Evolutionary conservation across 2,888 invertebrate genomes (phyloP).

Genomic region (Odontocerum albicorne): DNA sequence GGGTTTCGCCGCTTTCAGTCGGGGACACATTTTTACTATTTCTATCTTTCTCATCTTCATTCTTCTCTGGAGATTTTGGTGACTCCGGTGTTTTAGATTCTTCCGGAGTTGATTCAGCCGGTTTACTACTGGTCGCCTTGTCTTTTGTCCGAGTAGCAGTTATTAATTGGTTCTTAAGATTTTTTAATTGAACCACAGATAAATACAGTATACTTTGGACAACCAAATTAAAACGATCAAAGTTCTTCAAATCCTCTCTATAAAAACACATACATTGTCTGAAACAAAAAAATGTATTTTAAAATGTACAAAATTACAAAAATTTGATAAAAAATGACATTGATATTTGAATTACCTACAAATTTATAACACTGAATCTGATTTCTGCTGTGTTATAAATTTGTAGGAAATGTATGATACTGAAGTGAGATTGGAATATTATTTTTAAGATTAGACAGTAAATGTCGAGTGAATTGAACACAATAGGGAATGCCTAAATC

Average conservation of each 20-base stretch:
- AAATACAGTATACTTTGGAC: constrained; percentile 85
- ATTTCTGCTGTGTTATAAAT: too few species aligned
- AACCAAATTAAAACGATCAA: constrained; percentile 86
- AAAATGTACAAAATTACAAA: constrained; percentile 27
- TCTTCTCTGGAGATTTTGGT: too few species aligned
- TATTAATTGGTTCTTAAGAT: constrained; percentile 63
- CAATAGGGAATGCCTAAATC: too few species aligned
- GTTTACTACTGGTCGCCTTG: constrained; percentile 42
- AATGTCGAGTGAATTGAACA: too few species aligned
- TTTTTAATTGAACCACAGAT: constrained; percentile 80
- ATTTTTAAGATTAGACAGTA: too few species aligned
- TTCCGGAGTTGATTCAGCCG: neutral
- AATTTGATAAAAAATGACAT: too few species aligned
- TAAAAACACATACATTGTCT: constrained; percentile 97
- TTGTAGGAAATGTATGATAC: too few species aligned
- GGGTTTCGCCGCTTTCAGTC: constrained; percentile 38
- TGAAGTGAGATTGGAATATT: too few species aligned
- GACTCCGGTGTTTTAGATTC: constrained; percentile 40
- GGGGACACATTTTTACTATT: constrained; percentile 44
- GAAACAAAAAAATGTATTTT: constrained; percentile 43
- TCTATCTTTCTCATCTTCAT: constrained; percentile 42
- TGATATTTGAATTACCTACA: too few species aligned
- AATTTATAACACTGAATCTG: too few species aligned
- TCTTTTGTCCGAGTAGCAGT: constrained; percentile 45
- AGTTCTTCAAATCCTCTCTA: constrained; percentile 89